Evolutionary conservation across 2,113 vertebrate species (phyloP), one percentile per base, ranked within the genome.

Genomic region (Aspidoscelis tigris): DNA sequence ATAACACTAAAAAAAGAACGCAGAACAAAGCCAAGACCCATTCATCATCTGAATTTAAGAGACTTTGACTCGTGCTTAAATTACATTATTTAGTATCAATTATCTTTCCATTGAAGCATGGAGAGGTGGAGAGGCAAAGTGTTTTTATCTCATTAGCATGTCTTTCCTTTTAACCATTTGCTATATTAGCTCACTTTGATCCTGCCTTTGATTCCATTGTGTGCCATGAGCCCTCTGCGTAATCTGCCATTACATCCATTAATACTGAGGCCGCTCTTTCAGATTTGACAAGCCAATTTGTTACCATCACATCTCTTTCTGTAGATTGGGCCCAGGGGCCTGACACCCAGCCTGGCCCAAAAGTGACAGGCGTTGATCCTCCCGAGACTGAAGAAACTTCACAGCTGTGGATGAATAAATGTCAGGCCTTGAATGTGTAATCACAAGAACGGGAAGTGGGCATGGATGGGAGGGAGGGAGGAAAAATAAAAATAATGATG

Each of bases 171-270:
- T 95, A 95, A 95, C 94, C 90, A 89, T 92, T 95, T 90, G 90
- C 92, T 93, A 87, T 87, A 93, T 95, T 94, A 92, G 93, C 89
- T 96, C 87, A 86, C 91, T 96, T 95, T 95, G 94, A 96, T 96
- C 94, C 91, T 89, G 89, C 84, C 88, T 95, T 94, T 96, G 96
- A 95, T 96, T 96, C 92, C 88, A 90, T 92, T 90, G 87, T 93
- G 86, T 89, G 91, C 94, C 93, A 93, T 89, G 91, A 90, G 81
- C 93, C 93, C 91, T 61, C 18, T 18, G 85, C 93, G 94, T 93
- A 92, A 95, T 96, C 94, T 95, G 90, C 92, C 92, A 96, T 95
- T 96, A 96, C 95, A 95, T 94, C 96, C 93, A 94, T 95, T 96
- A 96, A 95, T 93, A 93, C 92, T 91, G 68, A 92, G 91, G 91